These are phyloP conservation scores for Gymnorhina tibicen DNA, from an alignment of 2,113 vertebrate genomes.

Conservation along the genomic window DNA sequence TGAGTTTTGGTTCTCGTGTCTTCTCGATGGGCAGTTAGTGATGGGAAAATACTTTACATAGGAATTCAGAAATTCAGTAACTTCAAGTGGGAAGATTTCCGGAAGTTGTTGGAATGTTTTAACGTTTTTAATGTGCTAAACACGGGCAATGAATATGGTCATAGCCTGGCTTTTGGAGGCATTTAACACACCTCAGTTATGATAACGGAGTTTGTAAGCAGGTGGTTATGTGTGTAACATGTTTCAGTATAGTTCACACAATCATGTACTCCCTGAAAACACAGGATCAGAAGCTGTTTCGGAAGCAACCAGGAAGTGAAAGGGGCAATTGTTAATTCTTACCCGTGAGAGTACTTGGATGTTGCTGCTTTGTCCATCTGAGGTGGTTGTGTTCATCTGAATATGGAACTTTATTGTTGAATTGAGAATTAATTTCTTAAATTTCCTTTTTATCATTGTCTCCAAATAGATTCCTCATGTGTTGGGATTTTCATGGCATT, in stretches of 20 bases:
- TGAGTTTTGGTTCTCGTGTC: not conserved
- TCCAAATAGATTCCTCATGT: not conserved
- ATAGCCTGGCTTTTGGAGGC: not conserved
- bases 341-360: not conserved
- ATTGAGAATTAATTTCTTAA: not conserved
- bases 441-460: not conserved
- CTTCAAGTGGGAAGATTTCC: not conserved
- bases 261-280: accelerated
- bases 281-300: not conserved
- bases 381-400: not conserved
- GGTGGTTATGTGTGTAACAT: accelerated
- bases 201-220: not conserved
- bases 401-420: not conserved
- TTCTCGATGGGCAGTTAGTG: not conserved
- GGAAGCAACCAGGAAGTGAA: not conserved
- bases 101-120: not conserved
- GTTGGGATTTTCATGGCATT: not conserved
- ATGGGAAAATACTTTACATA: not conserved
- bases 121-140: not conserved
- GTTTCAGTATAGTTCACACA: accelerated
- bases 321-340: not conserved
- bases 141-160: accelerated
- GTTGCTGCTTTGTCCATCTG: not conserved
- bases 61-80: not conserved
- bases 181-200: accelerated